Percentiles rank a stretch among this genome's conserved stretches.
Conservation (phyloP, 1,140 invertebrate species). For the Scaptodrosophila lebanonensis region DNA sequence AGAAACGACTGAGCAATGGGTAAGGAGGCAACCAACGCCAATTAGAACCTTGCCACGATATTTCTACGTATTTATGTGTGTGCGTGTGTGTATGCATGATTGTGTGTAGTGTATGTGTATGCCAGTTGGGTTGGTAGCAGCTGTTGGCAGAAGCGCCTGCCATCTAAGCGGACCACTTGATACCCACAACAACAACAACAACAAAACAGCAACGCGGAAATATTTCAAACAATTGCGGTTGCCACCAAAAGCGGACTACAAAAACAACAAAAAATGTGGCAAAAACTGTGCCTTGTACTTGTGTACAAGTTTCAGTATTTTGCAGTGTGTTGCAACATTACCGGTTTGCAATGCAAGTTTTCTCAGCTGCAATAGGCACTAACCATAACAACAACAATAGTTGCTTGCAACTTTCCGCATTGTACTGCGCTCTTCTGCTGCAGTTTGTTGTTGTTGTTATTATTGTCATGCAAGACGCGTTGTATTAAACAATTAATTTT, state of each 20-base stretch:
- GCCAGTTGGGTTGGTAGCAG: conserved; percentile 28
- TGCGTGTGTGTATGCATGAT: conserved; percentile 19
- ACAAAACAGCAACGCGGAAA: conserved; percentile 52
- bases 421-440: conserved; percentile 31
- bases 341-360: conserved; percentile 65
- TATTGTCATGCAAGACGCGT: conserved; percentile 47
- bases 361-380: conserved; percentile 48
- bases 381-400: conserved; percentile 23
- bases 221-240: conserved; percentile 23
- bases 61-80: conserved; percentile 33
- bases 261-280: conserved; percentile 24
- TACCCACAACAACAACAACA: conserved; percentile 16
- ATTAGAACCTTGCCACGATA: conserved; percentile 58
- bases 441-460: conserved; percentile 29
- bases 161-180: conserved; percentile 32
- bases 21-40: conserved; percentile 42
- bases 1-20: conserved; percentile 60
- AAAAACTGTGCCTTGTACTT: no score
- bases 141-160: conserved; percentile 25
- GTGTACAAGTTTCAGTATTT: conserved; percentile 44
- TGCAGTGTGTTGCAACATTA: conserved; percentile 50
- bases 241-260: conserved; percentile 10
- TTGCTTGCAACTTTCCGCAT: conserved; percentile 61
- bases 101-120: conserved; percentile 21
- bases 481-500: conserved; percentile 64